A percentile compares a stretch with the other conserved stretches of the same genome.
Conservation (phyloP, 2,888 invertebrate species). For the Acanthococcus lagerstroemiae region DNA sequence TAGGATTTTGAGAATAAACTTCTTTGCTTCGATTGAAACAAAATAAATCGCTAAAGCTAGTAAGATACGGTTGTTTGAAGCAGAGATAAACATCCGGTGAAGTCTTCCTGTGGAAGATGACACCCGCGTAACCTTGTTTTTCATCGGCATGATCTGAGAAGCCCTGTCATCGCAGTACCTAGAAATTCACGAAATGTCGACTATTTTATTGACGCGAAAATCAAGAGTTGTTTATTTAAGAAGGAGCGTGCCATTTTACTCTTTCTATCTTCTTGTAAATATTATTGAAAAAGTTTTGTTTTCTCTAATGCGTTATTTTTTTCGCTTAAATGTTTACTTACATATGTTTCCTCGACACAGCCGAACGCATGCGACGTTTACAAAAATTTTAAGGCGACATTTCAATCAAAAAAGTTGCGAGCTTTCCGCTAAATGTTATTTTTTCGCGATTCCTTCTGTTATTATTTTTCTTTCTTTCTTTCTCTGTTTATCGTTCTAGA, state of each 20-base stretch:
- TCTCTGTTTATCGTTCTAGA: too few relatives aligned
- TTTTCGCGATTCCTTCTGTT: too few relatives aligned
- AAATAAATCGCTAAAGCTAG: not conserved
- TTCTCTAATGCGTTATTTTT: conserved; percentile 5
- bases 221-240: conserved; percentile 30
- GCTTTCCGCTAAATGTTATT: too few relatives aligned
- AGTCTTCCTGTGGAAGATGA: not conserved
- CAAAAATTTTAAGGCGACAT: not conserved
- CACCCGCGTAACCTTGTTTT: too few relatives aligned
- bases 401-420: not conserved
- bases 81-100: not conserved
- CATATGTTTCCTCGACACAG: conserved; percentile 4
- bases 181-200: conserved; percentile 20
- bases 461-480: too few relatives aligned
- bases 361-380: too few relatives aligned
- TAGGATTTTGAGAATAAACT: too few relatives aligned
- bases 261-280: conserved; percentile 10
- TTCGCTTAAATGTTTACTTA: conserved; percentile 22
- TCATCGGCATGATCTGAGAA: not conserved
- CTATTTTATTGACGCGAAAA: conserved; percentile 27
- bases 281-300: conserved; percentile 19
- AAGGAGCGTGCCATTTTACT: conserved; percentile 26
- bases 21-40: not conserved
- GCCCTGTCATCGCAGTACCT: not conserved
- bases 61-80: too few relatives aligned